These are phyloP conservation scores for Turdus rufiventris DNA, from an alignment of 2,113 vertebrate genomes.

Conservation along the genomic window DNA sequence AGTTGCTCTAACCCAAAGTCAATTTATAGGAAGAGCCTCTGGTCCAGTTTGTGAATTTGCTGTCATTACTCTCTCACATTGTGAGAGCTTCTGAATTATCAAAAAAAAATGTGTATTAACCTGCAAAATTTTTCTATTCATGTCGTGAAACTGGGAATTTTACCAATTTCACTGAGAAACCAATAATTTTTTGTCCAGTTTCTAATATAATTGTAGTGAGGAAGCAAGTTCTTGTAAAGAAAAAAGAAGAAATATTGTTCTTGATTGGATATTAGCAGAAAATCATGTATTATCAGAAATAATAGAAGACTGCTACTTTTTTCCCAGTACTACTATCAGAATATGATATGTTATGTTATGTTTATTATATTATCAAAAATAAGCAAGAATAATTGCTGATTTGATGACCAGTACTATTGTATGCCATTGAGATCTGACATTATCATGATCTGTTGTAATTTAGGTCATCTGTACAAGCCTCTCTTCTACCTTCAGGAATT, in stretches of 20 bases:
- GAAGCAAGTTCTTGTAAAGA: not conserved
- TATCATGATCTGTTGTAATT: not conserved
- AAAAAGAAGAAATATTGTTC: not conserved
- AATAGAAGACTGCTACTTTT: not conserved
- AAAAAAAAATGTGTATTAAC: not conserved
- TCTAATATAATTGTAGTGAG: not conserved
- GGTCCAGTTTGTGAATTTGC: not conserved
- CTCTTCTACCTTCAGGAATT: not conserved
- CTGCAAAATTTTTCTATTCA: not conserved
- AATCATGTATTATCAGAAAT: not conserved
- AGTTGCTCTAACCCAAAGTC: not conserved
- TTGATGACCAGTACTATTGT: not conserved
- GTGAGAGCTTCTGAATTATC: not conserved
- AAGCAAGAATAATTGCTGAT: not conserved
- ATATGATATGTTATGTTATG: not conserved
- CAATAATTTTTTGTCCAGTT: not conserved
- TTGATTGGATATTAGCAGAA: not conserved
- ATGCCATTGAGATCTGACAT: not conserved
- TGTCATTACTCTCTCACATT: not conserved
- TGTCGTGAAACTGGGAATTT: not conserved
- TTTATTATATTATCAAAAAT: not conserved
- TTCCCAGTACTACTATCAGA: not conserved
- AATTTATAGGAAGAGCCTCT: not conserved
- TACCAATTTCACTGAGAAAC: not conserved
- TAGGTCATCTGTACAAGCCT: not conserved